phyloP scores from a whole-genome alignment of 2,113 vertebrate species.

The Martes martes region DNA sequence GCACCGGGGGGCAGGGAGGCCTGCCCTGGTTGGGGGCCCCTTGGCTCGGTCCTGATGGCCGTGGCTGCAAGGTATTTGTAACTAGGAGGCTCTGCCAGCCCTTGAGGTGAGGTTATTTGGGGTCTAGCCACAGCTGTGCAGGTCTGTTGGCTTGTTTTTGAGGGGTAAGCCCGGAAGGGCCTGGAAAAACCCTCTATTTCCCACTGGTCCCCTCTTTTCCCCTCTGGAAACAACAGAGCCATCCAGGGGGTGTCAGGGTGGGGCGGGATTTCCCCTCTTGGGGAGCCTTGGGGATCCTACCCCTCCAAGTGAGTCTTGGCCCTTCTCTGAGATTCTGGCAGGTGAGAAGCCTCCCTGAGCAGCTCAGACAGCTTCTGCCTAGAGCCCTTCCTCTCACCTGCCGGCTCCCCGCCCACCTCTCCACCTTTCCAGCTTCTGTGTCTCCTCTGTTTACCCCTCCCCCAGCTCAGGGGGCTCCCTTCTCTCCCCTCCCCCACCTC shows the following conservation, averaged over 20 bases:
- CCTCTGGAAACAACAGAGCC: neutral
- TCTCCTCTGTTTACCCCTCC: neutral
- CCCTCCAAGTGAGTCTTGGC: neutral
- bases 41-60: neutral
- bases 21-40: neutral
- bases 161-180: neutral
- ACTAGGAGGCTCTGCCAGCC: neutral
- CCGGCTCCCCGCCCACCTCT: too few species aligned
- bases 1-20: neutral
- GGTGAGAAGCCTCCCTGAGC: neutral
- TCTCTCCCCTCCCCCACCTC: neutral
- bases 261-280: neutral
- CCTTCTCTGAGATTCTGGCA: too few species aligned
- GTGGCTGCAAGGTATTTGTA: neutral
- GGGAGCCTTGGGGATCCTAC: neutral
- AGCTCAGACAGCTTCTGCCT: too few species aligned
- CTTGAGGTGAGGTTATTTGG: neutral
- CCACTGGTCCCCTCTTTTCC: neutral
- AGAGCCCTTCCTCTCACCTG: too few species aligned
- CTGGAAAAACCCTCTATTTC: neutral
- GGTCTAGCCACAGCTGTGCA: neutral
- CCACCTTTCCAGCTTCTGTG: fast-evolving
- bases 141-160: neutral
- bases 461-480: neutral
- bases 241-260: neutral